These are phyloP conservation scores for Heloderma charlesbogerti DNA, from an alignment of 2,113 vertebrate species.

Conservation along the genomic window DNA sequence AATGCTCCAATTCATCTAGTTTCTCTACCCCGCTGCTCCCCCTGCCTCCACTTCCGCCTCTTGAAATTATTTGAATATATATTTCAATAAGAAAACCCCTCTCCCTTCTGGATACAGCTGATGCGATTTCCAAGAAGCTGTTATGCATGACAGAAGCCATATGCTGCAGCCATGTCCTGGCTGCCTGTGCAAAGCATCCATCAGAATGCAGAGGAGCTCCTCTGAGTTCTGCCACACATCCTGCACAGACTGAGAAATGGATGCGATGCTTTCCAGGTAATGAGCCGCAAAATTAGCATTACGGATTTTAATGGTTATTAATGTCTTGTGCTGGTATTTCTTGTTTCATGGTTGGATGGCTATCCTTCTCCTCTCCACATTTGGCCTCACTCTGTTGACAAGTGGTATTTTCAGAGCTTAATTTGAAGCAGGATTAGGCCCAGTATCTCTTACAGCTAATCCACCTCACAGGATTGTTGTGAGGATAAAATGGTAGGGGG, in stretches of 20 bases:
- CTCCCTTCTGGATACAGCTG: constrained; percentile 42
- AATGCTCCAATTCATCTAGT: accelerated
- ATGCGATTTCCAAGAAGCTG: constrained; percentile 33
- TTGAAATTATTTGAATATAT: constrained; percentile 24
- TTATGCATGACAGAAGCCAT: constrained; percentile 44
- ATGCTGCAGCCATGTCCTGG: constrained; percentile 43
- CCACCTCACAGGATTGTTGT: neutral
- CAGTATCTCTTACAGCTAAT: neutral
- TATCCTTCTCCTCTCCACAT: neutral
- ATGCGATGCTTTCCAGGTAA: constrained; percentile 58
- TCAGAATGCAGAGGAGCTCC: neutral
- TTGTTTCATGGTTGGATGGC: constrained; percentile 55
- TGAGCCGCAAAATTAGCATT: constrained; percentile 73
- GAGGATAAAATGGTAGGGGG: no score
- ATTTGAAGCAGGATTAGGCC: neutral
- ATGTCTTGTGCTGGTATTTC: constrained; percentile 53
- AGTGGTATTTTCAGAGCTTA: neutral
- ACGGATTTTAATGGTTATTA: constrained; percentile 75
- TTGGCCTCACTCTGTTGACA: constrained; percentile 37
- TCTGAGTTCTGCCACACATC: neutral
- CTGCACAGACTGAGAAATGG: constrained; percentile 45
- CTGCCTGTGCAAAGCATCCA: constrained; percentile 30
- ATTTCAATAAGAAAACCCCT: neutral
- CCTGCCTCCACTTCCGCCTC: neutral
- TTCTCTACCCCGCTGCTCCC: neutral